Evolutionary conservation across 1,140 invertebrate species (phyloP), one percentile per base, ranked within the genome.

Genomic region (Philotrypesis tridentata): DNA sequence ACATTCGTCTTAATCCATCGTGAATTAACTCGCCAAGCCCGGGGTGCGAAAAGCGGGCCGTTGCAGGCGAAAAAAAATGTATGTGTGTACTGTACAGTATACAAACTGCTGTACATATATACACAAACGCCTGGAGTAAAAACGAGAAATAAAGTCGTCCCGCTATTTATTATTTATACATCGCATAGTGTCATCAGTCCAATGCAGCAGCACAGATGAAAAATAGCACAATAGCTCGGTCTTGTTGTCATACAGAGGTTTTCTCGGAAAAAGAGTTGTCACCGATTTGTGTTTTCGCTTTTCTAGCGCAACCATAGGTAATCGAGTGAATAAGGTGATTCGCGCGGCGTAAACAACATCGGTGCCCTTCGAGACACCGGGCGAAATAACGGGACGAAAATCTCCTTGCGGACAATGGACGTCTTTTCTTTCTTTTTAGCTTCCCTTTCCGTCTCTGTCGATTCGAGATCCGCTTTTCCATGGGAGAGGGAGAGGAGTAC

Each of bases 1-100:
- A 40, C 40, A 76, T 82, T 82, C 70, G 76, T 76, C 74, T 82
- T 82, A 82, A 82, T 82, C 77, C 72, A 77, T 63, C 74, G 61
- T 29, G 71, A 82, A 82, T 82, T 82, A 82, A 75, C 43, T 68
- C 74, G 72, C 40, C 73, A 48, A 27, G 73, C 61, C 27, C 37
- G 33, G 61, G 68, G 43, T 21, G 60, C 67, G 31, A 78, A 37
- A 3, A 37, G 33, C 33, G 9, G 33, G n/a, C n/a, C 33, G 33
- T 37, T 37, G 33, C 4, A 37, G 9, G 33, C 9, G 33, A 37
- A 37, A 37, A 37, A 37, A 37, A 37, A 37, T 9, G n/a, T n/a
- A n/a, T 14, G 33, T 37, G 23, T 31, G 25, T 68, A 29, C 7
- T 9, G 68, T n/a, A n/a, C n/a, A n/a, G 31, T 68, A 21, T 33